phyloP scores from a whole-genome alignment of 2,888 invertebrate species.

The Sminthurinus aureus region DNA sequence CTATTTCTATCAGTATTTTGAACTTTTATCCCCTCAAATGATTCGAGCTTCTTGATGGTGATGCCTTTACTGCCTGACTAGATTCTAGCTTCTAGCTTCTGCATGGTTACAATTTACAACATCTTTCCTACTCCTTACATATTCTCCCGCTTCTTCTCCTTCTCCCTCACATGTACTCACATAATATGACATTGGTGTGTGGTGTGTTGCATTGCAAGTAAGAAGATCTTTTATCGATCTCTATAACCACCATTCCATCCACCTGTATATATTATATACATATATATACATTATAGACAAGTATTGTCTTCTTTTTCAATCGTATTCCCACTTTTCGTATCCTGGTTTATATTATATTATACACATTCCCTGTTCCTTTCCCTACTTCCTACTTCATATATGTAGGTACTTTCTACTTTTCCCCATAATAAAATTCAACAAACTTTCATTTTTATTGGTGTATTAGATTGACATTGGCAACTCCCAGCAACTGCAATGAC shows the following conservation, averaged over 20 bases:
- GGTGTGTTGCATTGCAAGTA: not conserved
- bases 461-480: not conserved
- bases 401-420: no score
- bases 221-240: not conserved
- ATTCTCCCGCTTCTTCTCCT: not conserved
- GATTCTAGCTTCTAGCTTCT: no score
- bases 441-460: not conserved
- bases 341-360: not conserved
- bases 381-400: not conserved
- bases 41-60: not conserved
- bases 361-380: no score
- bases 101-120: no score
- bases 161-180: not conserved
- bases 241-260: not conserved
- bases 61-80: not conserved
- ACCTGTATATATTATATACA: no score
- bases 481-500: not conserved
- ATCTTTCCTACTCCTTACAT: not conserved
- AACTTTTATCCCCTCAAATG: slow-evolving; percentile 6
- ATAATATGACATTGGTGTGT: not conserved
- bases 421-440: not conserved
- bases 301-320: no score
- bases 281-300: no score
- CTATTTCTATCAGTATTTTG: slow-evolving; percentile 3
- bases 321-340: no score